These are phyloP conservation scores for Picathartes gymnocephalus DNA, from an alignment of 2,113 vertebrate species.

Conservation along the genomic window DNA sequence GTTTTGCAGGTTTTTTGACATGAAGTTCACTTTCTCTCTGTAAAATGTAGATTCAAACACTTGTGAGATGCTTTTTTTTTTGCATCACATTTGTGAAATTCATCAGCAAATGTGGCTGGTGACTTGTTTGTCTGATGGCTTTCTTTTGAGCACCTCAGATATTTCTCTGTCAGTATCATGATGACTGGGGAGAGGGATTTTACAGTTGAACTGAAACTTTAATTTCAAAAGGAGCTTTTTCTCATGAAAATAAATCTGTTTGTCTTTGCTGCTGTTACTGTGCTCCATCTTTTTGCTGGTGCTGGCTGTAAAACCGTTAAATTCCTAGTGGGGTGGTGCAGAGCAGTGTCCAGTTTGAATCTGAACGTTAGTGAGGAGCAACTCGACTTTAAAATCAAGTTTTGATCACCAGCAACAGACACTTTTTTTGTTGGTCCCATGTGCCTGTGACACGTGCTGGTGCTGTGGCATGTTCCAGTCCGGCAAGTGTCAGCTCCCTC, in stretches of 20 bases:
- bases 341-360: neutral
- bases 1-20: neutral
- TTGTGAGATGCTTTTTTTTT: neutral
- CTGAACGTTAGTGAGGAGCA: accelerated
- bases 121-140: neutral
- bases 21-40: neutral
- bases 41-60: neutral
- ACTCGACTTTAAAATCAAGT: accelerated
- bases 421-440: neutral
- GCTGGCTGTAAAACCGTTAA: neutral
- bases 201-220: neutral
- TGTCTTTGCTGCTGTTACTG: neutral
- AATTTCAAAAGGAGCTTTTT: neutral
- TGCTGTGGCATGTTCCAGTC: accelerated
- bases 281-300: neutral
- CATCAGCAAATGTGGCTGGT: neutral
- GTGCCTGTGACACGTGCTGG: accelerated
- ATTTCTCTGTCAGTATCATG: neutral
- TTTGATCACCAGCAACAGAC: neutral
- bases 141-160: neutral
- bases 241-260: neutral
- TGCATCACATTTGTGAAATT: neutral
- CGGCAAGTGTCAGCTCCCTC: neutral
- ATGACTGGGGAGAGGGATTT: neutral
- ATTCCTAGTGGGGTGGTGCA: neutral